Conservation (phyloP, 1,140 invertebrate species). For the Polyergus mexicanus region DNA sequence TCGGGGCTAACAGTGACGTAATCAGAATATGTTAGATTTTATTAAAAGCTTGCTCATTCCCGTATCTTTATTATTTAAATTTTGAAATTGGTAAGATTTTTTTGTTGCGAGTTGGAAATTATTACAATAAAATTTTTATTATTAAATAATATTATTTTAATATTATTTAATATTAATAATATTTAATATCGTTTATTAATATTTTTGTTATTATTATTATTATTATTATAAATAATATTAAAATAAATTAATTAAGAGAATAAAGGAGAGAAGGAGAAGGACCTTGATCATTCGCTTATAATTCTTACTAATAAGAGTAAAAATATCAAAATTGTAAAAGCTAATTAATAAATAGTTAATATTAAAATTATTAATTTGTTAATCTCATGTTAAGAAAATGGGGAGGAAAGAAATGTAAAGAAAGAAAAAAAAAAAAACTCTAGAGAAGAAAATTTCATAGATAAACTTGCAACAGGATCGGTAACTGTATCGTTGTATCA, state of each 20-base stretch:
- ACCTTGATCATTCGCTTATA: too few relatives aligned
- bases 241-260: conserved; percentile 7
- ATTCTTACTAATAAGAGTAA: too few relatives aligned
- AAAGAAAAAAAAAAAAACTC: not conserved
- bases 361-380: too few relatives aligned
- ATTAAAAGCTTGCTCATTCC: not conserved
- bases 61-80: conserved; percentile 23
- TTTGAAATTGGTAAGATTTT: not conserved
- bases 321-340: too few relatives aligned
- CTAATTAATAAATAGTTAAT: too few relatives aligned
- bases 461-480: not conserved
- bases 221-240: not conserved
- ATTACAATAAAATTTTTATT: not conserved
- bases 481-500: not conserved
- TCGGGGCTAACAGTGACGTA: not conserved
- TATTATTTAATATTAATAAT: too few relatives aligned
- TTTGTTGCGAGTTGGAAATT: not conserved
- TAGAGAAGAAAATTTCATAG: not conserved
- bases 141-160: not conserved
- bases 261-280: too few relatives aligned
- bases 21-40: conserved; percentile 3
- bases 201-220: too few relatives aligned
- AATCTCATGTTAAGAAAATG: too few relatives aligned
- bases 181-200: too few relatives aligned
- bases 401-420: too few relatives aligned